Evolutionary conservation across 2,113 vertebrate species (phyloP).

Genomic region (Scortum barcoo): DNA sequence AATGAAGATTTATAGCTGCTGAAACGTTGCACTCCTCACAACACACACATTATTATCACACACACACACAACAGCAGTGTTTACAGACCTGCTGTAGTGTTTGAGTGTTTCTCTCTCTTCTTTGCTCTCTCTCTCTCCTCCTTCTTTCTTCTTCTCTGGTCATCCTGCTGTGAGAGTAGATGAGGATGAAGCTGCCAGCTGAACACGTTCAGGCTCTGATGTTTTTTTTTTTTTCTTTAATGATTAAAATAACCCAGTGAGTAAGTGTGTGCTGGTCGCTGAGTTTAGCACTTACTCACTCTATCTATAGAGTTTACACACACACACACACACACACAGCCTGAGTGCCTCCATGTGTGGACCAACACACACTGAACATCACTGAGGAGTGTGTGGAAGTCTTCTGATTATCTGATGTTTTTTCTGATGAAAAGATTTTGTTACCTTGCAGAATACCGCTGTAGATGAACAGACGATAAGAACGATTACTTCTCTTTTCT

Average conservation of each 20-base stretch:
- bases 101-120: neutral
- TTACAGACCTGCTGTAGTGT: neutral
- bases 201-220: slow-evolving; percentile 13
- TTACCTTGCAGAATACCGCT: no score
- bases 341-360: neutral
- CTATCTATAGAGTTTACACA: slow-evolving; percentile 15
- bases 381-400: no score
- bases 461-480: no score
- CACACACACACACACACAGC: neutral
- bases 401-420: no score
- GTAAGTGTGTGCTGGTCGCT: neutral
- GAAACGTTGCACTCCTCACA: slow-evolving; percentile 20
- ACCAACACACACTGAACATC: no score
- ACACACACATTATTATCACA: neutral
- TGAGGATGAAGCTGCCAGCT: slow-evolving; percentile 6
- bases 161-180: neutral
- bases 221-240: neutral
- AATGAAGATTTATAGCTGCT: slow-evolving; percentile 33
- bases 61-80: neutral
- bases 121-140: neutral
- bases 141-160: no score
- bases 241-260: slow-evolving; percentile 52
- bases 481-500: slow-evolving; percentile 55
- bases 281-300: slow-evolving; percentile 26
- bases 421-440: no score